These are phyloP conservation scores for Nannobrachium achirus DNA, from an alignment of 2,113 vertebrate species.

Conservation along the genomic window DNA sequence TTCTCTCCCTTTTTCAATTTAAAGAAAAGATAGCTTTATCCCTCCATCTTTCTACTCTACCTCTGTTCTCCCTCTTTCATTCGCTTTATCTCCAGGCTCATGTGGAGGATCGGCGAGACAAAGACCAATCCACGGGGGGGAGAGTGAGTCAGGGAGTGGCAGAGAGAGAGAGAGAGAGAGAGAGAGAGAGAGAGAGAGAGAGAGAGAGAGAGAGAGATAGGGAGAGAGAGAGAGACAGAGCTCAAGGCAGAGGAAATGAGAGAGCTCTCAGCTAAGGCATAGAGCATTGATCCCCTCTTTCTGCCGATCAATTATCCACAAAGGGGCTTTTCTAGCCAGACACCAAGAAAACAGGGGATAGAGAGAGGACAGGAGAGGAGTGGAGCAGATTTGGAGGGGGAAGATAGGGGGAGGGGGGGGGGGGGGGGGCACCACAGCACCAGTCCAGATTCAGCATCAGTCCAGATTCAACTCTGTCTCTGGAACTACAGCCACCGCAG, in stretches of 20 bases:
- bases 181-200: conserved; percentile 38
- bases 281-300: conserved; percentile 75
- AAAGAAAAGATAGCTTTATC: conserved; percentile 22
- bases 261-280: conserved; percentile 69
- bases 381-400: conserved; percentile 32
- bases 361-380: conserved; percentile 46
- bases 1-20: conserved; percentile 6
- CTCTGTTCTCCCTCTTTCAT: conserved; percentile 20
- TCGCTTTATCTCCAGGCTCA: conserved; percentile 35
- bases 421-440: conserved; percentile 16
- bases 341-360: conserved; percentile 61
- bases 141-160: not conserved
- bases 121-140: conserved; percentile 53
- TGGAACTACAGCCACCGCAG: conserved; percentile 39
- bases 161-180: conserved; percentile 18
- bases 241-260: conserved; percentile 75
- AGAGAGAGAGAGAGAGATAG: conserved; percentile 56
- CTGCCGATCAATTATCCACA: conserved; percentile 80
- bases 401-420: conserved; percentile 31
- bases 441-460: conserved; percentile 58
- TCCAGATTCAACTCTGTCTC: conserved; percentile 32
- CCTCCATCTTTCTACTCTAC: conserved; percentile 8
- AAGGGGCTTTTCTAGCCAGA: conserved; percentile 77
- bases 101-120: conserved; percentile 43
- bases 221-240: conserved; percentile 60